These are phyloP conservation scores for Connochaetes taurinus DNA, from an alignment of 2,113 vertebrate species.

Conservation along the genomic window DNA sequence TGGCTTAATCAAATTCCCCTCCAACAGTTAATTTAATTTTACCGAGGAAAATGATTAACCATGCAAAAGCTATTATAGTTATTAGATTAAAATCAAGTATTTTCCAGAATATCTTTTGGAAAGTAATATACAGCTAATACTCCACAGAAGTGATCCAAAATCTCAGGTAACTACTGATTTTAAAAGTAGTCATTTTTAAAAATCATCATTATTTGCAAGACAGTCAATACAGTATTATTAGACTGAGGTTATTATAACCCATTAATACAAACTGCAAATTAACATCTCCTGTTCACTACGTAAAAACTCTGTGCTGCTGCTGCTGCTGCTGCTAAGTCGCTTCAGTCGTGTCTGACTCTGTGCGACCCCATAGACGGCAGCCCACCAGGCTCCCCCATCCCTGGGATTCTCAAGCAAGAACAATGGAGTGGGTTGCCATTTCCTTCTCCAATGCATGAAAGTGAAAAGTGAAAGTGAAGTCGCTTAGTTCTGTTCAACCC, in stretches of 20 bases:
- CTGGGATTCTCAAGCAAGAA: no score
- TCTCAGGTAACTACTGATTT: not conserved
- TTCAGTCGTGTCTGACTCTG: not conserved
- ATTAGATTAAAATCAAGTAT: constrained; percentile 2
- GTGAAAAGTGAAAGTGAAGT: no score
- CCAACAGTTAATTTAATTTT: constrained; percentile 9
- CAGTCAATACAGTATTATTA: not conserved
- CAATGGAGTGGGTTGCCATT: no score
- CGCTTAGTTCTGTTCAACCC: no score
- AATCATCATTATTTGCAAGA: not conserved
- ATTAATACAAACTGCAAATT: constrained; percentile 3
- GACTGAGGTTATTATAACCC: not conserved
- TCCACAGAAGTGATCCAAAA: not conserved
- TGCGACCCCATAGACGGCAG: fast-evolving
- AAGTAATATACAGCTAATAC: not conserved
- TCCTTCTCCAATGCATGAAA: no score
- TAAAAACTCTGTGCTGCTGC: not conserved
- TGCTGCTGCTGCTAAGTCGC: not conserved
- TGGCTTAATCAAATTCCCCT: not conserved
- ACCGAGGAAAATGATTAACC: constrained; percentile 6
- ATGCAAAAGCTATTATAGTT: not conserved
- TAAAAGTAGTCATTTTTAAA: not conserved
- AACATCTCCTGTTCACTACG: not conserved
- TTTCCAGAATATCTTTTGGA: not conserved
- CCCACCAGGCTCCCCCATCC: no score